Evolutionary conservation across 2,797 vertebrate species (phyloP).

Genomic region (Enteromius thamalakanensis): DNA sequence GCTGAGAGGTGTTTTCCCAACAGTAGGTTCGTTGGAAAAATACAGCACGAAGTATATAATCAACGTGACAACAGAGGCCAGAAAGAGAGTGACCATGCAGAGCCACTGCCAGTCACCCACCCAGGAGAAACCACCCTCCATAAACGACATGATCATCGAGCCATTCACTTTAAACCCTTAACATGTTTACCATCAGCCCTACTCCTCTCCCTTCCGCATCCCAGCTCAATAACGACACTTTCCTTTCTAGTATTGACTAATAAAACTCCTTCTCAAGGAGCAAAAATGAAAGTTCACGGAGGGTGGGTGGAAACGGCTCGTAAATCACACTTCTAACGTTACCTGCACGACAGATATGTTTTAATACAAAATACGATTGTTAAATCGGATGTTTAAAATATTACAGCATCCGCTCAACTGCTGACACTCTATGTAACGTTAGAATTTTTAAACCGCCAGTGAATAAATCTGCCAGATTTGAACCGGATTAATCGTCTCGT

Average conservation of each 20-base stretch:
- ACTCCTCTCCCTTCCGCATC: constrained; percentile 24
- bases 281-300: constrained; percentile 17
- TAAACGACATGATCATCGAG: constrained; percentile 34
- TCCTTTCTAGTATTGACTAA: background rate
- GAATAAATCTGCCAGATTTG: background rate
- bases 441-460: background rate
- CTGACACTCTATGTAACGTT: background rate
- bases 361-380: background rate
- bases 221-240: constrained; percentile 4
- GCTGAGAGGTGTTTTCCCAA: constrained; percentile 53
- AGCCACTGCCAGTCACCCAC: constrained; percentile 84
- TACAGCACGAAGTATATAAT: constrained; percentile 87
- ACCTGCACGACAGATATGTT: background rate
- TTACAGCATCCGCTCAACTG: background rate
- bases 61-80: constrained; percentile 85
- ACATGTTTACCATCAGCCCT: constrained; percentile 22
- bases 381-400: background rate
- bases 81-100: constrained; percentile 85
- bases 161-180: background rate
- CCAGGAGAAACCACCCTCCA: constrained; percentile 58
- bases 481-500: background rate
- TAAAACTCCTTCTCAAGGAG: constrained; percentile 18
- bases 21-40: constrained; percentile 64
- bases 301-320: background rate
- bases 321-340: background rate